These are phyloP conservation scores for Coracopsis vasa DNA, from an alignment of 2,113 vertebrate genomes.

Conservation along the genomic window DNA sequence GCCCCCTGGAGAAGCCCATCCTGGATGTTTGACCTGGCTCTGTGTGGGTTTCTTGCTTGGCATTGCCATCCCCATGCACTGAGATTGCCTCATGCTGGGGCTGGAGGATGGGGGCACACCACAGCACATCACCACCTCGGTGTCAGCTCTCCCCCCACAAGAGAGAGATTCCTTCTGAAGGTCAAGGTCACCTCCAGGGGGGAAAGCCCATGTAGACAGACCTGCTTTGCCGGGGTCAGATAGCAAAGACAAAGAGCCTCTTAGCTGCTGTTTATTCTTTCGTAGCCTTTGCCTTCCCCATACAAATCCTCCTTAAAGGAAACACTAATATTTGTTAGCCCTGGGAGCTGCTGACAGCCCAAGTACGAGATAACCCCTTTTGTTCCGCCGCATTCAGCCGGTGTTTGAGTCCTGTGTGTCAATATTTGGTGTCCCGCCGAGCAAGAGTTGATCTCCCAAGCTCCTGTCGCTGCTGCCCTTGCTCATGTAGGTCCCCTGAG, in stretches of 20 bases:
- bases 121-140: fast-evolving
- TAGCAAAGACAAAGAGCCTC: not conserved
- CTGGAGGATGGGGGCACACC: not conserved
- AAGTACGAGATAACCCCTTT: not conserved
- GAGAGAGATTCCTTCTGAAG: not conserved
- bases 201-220: not conserved
- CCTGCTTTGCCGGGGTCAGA: not conserved
- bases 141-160: fast-evolving
- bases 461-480: not conserved
- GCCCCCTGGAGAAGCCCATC: not conserved
- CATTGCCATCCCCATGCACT: fast-evolving
- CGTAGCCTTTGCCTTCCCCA: not conserved
- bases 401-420: not conserved
- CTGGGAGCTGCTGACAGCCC: not conserved
- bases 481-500: not conserved
- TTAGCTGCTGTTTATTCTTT: not conserved
- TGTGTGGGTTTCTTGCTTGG: not conserved
- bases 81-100: not conserved
- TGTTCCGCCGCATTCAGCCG: not conserved
- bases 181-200: not conserved
- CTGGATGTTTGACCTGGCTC: fast-evolving
- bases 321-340: not conserved
- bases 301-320: not conserved
- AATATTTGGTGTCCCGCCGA: conserved; percentile 6
- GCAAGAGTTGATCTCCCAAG: not conserved